Conservation (phyloP, 2,888 invertebrate genomes). For the Biston betularia region DNA sequence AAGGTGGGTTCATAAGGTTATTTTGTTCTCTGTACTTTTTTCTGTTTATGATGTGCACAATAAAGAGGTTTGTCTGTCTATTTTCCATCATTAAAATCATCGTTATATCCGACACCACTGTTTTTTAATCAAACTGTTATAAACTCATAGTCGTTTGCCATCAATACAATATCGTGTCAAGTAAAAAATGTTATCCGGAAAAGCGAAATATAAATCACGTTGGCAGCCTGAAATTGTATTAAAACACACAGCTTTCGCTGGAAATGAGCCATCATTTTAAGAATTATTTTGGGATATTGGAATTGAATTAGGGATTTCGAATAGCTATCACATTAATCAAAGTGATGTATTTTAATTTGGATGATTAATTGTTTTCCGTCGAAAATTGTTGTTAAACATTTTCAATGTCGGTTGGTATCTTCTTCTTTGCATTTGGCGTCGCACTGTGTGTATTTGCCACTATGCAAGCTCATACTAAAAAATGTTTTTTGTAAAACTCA, state of each 20-base stretch:
- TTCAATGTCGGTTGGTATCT: too few relatives aligned
- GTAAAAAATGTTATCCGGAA: conserved; percentile 6
- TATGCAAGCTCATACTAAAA: too few relatives aligned
- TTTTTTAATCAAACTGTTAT: too few relatives aligned
- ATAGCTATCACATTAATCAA: conserved; percentile 1
- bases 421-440: too few relatives aligned
- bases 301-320: conserved; percentile 16
- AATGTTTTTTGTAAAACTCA: too few relatives aligned
- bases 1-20: too few relatives aligned
- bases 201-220: conserved; percentile 11
- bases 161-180: not conserved
- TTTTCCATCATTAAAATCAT: too few relatives aligned
- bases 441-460: too few relatives aligned
- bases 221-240: not conserved
- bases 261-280: conserved; percentile 3
- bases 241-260: not conserved
- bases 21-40: too few relatives aligned
- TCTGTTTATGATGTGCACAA: too few relatives aligned
- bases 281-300: conserved; percentile 7
- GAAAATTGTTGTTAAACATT: not conserved
- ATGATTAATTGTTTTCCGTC: conserved; percentile 8
- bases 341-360: conserved; percentile 11
- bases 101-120: too few relatives aligned
- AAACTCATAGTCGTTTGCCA: not conserved
- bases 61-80: too few relatives aligned